A percentile compares a stretch with the other conserved stretches of the same genome.
Conservation (phyloP, 1,140 invertebrate species). For the Chlorops oryzae region DNA sequence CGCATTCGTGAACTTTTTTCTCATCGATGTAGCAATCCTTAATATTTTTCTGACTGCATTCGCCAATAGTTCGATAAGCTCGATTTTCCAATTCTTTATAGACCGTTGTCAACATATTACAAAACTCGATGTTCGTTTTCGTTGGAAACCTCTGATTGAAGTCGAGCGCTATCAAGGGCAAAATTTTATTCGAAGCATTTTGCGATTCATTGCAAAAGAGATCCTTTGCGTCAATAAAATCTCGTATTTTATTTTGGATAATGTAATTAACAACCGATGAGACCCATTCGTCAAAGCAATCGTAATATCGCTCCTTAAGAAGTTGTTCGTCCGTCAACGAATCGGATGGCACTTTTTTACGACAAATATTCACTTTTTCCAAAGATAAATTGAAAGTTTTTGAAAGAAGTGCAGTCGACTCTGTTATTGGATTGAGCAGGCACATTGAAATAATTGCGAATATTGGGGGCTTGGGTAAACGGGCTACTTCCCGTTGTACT, state of each 20-base stretch:
- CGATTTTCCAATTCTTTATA: no score
- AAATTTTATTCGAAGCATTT: constrained; percentile 10
- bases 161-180: constrained; percentile 11
- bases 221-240: constrained; percentile 1
- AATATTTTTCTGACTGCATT: no score
- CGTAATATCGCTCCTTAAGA: background rate
- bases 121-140: constrained; percentile 12
- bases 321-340: no score
- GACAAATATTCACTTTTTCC: no score
- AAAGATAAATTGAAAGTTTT: no score
- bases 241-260: constrained; percentile 4
- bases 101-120: no score
- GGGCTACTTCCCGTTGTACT: no score
- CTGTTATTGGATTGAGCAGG: constrained; percentile 6
- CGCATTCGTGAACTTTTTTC: no score
- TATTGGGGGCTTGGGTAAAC: no score
- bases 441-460: constrained; percentile 10
- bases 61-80: no score
- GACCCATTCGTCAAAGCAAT: constrained; percentile 7
- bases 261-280: background rate
- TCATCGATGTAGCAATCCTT: no score
- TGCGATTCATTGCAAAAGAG: constrained; percentile 6
- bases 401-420: background rate
- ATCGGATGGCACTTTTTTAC: no score
- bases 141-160: constrained; percentile 10